Conservation (phyloP, 2,797 vertebrate genomes). For the Astyanax mexicanus region DNA sequence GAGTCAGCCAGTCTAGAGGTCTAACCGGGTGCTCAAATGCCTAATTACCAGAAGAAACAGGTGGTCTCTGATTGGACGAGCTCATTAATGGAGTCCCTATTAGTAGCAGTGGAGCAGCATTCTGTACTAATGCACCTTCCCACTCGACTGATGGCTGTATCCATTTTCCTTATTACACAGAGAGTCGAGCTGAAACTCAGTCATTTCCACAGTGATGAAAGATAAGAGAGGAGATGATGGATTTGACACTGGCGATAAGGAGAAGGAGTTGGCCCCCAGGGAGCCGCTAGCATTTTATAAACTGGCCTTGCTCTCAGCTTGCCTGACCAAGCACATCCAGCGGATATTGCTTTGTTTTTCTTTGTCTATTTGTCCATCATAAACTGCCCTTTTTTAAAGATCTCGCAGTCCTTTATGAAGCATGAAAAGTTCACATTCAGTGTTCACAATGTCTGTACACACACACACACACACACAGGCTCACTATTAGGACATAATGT, state of each 20-base stretch:
- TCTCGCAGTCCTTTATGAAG: constrained; percentile 56
- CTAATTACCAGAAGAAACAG: constrained; percentile 78
- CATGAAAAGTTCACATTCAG: constrained; percentile 30
- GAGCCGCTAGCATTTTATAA: constrained; percentile 28
- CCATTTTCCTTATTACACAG: constrained; percentile 32
- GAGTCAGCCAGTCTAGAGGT: constrained; percentile 30
- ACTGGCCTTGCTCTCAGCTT: constrained; percentile 22
- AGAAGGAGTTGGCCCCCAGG: constrained; percentile 21
- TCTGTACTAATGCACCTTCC: constrained; percentile 4
- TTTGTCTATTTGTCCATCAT: constrained; percentile 36
- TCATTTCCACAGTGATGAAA: constrained; percentile 34
- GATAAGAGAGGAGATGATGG: constrained; percentile 42
- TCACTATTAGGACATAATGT: too few species aligned
- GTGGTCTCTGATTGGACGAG: constrained; percentile 75
- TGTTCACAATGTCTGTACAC: not conserved
- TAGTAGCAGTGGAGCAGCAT: constrained; percentile 13
- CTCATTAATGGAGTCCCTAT: constrained; percentile 70
- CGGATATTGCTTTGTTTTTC: constrained; percentile 40
- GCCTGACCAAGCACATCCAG: constrained; percentile 24
- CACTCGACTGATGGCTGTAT: not conserved
- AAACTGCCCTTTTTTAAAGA: constrained; percentile 52
- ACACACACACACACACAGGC: constrained; percentile 33
- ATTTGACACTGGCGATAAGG: constrained; percentile 19
- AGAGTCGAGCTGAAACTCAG: not conserved
- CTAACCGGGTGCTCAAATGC: constrained; percentile 70